These are phyloP conservation scores for Apamea anceps DNA, from an alignment of 2,888 invertebrate genomes.

Conservation along the genomic window DNA sequence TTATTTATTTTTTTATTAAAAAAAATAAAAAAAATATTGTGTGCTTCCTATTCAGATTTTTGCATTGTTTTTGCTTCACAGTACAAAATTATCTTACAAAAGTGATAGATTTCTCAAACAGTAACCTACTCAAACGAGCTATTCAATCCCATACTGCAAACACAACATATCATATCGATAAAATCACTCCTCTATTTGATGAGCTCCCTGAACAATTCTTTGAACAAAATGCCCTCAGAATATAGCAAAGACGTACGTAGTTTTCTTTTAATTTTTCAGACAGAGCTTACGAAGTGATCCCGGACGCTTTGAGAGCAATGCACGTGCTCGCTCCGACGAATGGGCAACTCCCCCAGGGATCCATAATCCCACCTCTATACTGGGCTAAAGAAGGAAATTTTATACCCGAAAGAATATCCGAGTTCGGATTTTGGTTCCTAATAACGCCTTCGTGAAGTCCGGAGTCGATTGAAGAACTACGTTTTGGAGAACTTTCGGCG, in stretches of 20 bases:
- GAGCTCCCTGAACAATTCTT: slow-evolving; percentile 52
- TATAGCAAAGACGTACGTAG: slow-evolving; percentile 54
- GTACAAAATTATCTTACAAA: background rate
- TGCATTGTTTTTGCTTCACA: background rate
- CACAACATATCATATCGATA: slow-evolving; percentile 22
- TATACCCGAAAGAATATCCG: slow-evolving; percentile 60
- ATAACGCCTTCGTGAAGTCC: slow-evolving; percentile 55
- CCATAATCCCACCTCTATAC: slow-evolving; percentile 71
- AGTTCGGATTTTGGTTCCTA: slow-evolving; percentile 59
- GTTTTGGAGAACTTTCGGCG: slow-evolving; percentile 49
- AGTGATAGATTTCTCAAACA: background rate
- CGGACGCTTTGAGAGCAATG: slow-evolving; percentile 69
- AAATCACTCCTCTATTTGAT: slow-evolving; percentile 35
- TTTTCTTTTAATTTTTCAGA: slow-evolving; percentile 75
- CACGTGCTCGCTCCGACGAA: slow-evolving; percentile 68
- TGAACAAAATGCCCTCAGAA: slow-evolving; percentile 42
- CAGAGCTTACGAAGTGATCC: slow-evolving; percentile 72
- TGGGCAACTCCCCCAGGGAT: slow-evolving; percentile 65
- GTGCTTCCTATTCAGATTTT: background rate
- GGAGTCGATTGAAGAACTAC: slow-evolving; percentile 54
- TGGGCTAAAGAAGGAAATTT: slow-evolving; percentile 64
- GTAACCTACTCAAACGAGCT: background rate
- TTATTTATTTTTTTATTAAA: background rate
- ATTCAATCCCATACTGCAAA: slow-evolving; percentile 6
- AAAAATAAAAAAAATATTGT: too few relatives aligned